Percentiles rank a stretch among this genome's conserved stretches.
phyloP scores from a whole-genome alignment of 1,140 invertebrate genomes.

The Drosophila murphyi region DNA sequence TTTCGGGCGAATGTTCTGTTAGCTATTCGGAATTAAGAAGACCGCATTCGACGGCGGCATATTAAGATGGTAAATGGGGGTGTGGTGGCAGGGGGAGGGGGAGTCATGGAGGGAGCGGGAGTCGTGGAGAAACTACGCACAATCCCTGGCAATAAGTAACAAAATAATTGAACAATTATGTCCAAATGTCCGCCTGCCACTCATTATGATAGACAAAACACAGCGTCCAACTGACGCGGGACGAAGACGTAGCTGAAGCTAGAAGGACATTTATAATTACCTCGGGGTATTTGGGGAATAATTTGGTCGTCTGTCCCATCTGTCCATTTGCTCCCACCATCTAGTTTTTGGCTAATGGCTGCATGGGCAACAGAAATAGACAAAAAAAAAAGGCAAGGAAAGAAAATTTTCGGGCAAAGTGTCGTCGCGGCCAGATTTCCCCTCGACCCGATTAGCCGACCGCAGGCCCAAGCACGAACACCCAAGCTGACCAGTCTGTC shows the following conservation, averaged over 20 bases:
- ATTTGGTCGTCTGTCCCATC: slow-evolving; percentile 74
- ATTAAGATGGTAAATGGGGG: background rate
- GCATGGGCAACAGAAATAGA: slow-evolving; percentile 21
- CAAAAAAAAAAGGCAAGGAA: slow-evolving; percentile 11
- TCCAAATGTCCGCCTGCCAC: slow-evolving; percentile 83
- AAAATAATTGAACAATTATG: slow-evolving; percentile 84
- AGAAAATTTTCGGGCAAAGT: slow-evolving; percentile 37
- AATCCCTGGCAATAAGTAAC: slow-evolving; percentile 69
- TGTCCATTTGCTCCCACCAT: slow-evolving; percentile 6
- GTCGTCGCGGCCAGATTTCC: slow-evolving; percentile 62
- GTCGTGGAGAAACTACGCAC: slow-evolving; percentile 3
- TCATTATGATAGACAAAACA: slow-evolving; percentile 83
- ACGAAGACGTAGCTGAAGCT: slow-evolving; percentile 37
- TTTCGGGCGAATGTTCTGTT: slow-evolving; percentile 38
- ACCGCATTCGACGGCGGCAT: background rate
- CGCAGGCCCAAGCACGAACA: slow-evolving; percentile 64
- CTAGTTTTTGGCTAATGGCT: slow-evolving; percentile 56
- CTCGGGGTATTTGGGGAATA: slow-evolving; percentile 81
- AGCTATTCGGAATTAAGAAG: slow-evolving; percentile 47
- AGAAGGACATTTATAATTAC: slow-evolving; percentile 84
- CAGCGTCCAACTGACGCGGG: slow-evolving; percentile 48
- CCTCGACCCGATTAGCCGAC: slow-evolving; percentile 18
- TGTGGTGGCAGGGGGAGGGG: background rate
- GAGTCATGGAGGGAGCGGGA: background rate
- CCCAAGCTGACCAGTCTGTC: slow-evolving; percentile 54